phyloP scores from a whole-genome alignment of 1,140 invertebrate species.

The Druon quercuslanigerum region DNA sequence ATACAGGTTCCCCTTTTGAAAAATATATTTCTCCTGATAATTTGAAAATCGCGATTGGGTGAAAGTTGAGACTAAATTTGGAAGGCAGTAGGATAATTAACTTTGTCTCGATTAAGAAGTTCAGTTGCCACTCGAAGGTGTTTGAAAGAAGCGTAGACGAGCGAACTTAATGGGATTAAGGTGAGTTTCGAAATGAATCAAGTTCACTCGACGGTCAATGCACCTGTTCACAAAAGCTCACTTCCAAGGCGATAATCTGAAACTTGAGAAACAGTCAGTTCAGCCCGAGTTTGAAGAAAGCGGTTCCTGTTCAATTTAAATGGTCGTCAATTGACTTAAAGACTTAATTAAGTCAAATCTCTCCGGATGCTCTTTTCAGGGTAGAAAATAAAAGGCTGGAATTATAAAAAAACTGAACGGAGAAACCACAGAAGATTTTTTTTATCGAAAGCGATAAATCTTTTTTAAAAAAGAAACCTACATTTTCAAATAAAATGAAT shows the following conservation, averaged over 20 bases:
- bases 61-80: background rate
- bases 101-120: background rate
- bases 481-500: no score
- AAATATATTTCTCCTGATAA: background rate
- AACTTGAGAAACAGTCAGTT: background rate
- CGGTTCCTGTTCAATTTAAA: background rate
- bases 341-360: background rate
- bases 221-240: conserved; percentile 10
- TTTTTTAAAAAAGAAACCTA: no score
- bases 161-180: background rate
- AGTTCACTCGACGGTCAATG: conserved; percentile 4
- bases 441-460: no score
- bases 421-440: no score
- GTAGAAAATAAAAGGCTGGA: background rate
- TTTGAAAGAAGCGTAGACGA: background rate
- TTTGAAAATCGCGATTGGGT: background rate
- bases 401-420: no score
- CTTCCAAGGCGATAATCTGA: background rate
- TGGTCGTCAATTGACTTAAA: background rate
- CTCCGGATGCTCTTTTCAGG: background rate
- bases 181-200: conserved; percentile 3
- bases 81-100: background rate
- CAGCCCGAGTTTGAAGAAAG: background rate
- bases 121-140: background rate
- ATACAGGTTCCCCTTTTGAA: no score